Evolutionary conservation across 2,113 vertebrate genomes (phyloP), one percentile per base, ranked within the genome.

Genomic region (Boulengeromyrus knoepffleri): DNA sequence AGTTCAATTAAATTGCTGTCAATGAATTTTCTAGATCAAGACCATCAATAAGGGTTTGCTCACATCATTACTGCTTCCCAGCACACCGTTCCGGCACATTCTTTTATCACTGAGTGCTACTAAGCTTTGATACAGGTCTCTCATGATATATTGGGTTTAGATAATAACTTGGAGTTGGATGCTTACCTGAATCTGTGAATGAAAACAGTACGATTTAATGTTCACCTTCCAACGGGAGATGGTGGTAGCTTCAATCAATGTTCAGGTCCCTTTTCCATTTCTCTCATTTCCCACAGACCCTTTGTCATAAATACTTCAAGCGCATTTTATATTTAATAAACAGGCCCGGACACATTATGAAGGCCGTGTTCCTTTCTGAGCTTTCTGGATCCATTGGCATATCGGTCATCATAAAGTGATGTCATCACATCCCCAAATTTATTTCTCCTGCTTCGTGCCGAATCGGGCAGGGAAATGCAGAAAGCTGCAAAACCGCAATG

Each of bases 291-390:
- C 45, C 45, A 13, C 7, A 47, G 39, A 47, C 24, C 21, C 83
- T 9, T 47, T 85, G 83, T 85, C 24, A 85, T 85, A 85, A 45
- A 85, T 85, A 85, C 45, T 85, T 85, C 83, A 24, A 47, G 83
- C 8, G n/a, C 83, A 47, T 47, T 45, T 24, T 47, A 85, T 47
- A 17, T 42, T 24, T 12, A 24, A 46, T 85, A 47, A 45, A 85
- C 45, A 45, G 45, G 17, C 83, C 3, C 83, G 0, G 42, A 47
- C 45, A 47, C 36, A 80, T 80, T 39, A 80, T 39, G 74, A 6
- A 80, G 42, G 21, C 83, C 45, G 4, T 85, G 13, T 85, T 85
- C 45, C 42, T 8, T 85, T 85, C 21, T n/a, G 80, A 85, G 45
- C 19, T 21, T 9, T 85, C 42, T 47, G 45, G 39, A 3, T 85